A percentile compares a stretch with the other conserved stretches of the same genome.
Conservation (phyloP, 2,113 vertebrate genomes). For the Tinamus guttatus region DNA sequence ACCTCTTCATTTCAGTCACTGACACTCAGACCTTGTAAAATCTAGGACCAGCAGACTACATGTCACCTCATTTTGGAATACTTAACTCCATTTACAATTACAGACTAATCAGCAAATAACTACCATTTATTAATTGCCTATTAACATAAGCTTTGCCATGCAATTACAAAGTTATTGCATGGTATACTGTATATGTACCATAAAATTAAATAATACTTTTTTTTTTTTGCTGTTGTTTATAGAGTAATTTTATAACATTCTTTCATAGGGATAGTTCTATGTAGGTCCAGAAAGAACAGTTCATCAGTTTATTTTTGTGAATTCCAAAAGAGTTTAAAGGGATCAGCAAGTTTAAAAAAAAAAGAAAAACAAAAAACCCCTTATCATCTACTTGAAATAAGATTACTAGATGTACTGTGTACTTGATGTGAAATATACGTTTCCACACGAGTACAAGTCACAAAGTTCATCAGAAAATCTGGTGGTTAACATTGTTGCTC, state of each 20-base stretch:
- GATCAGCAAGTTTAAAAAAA: neutral
- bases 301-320: neutral
- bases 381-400: neutral
- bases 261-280: neutral
- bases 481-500: neutral
- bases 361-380: no score
- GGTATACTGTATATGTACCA: neutral
- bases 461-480: neutral
- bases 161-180: neutral
- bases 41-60: neutral
- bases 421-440: neutral
- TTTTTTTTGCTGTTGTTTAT: neutral
- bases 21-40: constrained; percentile 13
- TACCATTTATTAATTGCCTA: neutral
- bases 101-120: constrained; percentile 21
- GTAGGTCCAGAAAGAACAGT: neutral
- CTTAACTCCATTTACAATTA: neutral
- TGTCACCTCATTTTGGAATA: neutral
- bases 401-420: neutral
- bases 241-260: neutral
- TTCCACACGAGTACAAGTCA: neutral
- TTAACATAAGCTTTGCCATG: constrained; percentile 11
- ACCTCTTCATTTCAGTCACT: neutral
- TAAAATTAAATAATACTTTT: neutral
- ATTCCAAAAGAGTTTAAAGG: neutral